These are phyloP conservation scores for Helostoma temminkii DNA, from an alignment of 2,797 vertebrate genomes.

Conservation along the genomic window DNA sequence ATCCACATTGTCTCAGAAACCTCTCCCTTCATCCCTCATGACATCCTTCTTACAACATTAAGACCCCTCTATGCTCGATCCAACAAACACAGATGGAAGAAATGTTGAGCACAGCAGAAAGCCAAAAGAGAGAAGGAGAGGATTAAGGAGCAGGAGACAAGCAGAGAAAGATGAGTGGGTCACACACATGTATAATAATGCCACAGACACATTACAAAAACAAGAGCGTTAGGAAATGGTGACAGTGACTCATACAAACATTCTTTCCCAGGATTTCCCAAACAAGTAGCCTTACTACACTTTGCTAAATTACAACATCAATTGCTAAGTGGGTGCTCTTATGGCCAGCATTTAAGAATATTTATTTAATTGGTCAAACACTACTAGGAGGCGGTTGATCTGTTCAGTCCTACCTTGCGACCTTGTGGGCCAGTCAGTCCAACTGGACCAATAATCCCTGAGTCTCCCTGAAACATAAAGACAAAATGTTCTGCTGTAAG, in stretches of 20 bases:
- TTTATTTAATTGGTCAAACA: not conserved
- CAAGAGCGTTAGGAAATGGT: constrained; percentile 28
- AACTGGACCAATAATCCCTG: constrained; percentile 88
- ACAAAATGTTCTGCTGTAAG: constrained; percentile 8
- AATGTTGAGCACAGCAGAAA: constrained; percentile 52
- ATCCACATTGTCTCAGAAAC: constrained; percentile 34
- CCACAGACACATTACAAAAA: constrained; percentile 20
- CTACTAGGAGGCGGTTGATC: not conserved
- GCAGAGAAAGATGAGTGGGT: not conserved
- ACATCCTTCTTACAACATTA: constrained; percentile 59
- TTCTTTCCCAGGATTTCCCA: constrained; percentile 27
- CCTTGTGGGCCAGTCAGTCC: constrained; percentile 89
- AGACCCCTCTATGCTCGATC: constrained; percentile 46
- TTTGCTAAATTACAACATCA: not conserved
- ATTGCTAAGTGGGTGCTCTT: not conserved
- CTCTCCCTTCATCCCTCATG: constrained; percentile 33
- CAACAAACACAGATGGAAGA: constrained; percentile 60
- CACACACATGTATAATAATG: constrained; percentile 6
- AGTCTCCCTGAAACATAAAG: constrained; percentile 87
- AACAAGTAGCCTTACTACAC: constrained; percentile 9
- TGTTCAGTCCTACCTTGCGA: constrained; percentile 89
- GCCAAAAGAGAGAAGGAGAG: constrained; percentile 27
- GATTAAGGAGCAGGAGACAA: constrained; percentile 19
- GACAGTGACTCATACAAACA: constrained; percentile 20
- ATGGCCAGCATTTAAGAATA: not conserved